Conservation (phyloP, 2,888 invertebrate genomes). For the Margaritifera margaritifera region DNA sequence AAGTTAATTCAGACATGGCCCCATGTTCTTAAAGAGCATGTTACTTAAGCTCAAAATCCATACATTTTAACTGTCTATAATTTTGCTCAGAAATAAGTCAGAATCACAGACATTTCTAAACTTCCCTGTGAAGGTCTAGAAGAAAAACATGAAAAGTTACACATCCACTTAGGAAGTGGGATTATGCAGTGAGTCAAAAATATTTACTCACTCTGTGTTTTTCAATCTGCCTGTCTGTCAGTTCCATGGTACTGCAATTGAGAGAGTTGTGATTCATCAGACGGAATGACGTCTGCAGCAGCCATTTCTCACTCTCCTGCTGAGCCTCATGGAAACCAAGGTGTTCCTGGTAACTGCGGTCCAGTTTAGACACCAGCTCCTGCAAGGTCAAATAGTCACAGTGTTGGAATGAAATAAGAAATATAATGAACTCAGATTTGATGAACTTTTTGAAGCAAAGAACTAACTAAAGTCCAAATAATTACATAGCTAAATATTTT, state of each 20-base stretch:
- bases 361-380: constrained; percentile 75
- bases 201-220: constrained; percentile 81
- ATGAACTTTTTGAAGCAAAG: no score
- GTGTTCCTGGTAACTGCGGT: constrained; percentile 82
- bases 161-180: background rate
- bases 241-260: constrained; percentile 91
- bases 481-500: no score
- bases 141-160: background rate
- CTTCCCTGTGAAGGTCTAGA: no score
- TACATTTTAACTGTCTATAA: no score
- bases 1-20: no score
- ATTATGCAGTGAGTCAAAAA: background rate
- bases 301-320: constrained; percentile 96
- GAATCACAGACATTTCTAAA: no score
- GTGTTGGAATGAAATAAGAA: no score
- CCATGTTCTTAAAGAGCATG: no score
- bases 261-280: constrained; percentile 96
- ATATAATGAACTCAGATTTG: no score
- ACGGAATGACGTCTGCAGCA: constrained; percentile 94
- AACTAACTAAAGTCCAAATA: no score
- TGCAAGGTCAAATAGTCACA: constrained; percentile 24
- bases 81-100: no score
- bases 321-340: constrained; percentile 87
- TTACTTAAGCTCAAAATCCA: no score
- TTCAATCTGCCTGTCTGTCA: constrained; percentile 90